A percentile compares a stretch with the other conserved stretches of the same genome.
Evolutionary conservation across 2,888 invertebrate species (phyloP).

Genomic region (Hecatera dysodea): DNA sequence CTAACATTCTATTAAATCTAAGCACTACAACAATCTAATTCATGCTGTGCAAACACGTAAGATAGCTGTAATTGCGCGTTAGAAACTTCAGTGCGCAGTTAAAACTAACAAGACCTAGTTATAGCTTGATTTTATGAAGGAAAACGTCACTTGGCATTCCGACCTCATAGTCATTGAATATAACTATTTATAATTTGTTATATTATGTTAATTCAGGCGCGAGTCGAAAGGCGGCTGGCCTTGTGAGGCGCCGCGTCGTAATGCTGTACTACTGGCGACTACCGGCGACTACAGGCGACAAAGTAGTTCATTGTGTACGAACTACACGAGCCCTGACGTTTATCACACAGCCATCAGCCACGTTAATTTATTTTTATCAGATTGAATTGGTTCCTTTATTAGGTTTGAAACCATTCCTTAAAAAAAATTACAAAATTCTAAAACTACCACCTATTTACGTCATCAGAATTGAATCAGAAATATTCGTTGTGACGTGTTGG

Average conservation of each 20-base stretch:
- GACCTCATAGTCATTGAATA: slow-evolving; percentile 68
- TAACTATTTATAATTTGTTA: slow-evolving; percentile 77
- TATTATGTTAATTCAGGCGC: slow-evolving; percentile 83
- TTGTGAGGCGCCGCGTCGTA: slow-evolving; percentile 80
- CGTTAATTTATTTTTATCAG: slow-evolving; percentile 12
- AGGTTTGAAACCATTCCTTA: not conserved
- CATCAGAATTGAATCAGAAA: not conserved
- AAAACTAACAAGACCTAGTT: slow-evolving; percentile 40
- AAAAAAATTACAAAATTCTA: not conserved
- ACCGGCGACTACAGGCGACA: slow-evolving; percentile 67
- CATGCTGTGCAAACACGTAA: slow-evolving; percentile 12
- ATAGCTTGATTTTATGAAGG: slow-evolving; percentile 42
- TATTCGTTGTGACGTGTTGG: not conserved
- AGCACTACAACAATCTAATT: slow-evolving; percentile 10
- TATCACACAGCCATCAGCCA: slow-evolving; percentile 29
- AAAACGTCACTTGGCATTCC: slow-evolving; percentile 67
- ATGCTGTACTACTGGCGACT: slow-evolving; percentile 24
- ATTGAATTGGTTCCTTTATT: not conserved
- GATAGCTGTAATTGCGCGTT: slow-evolving; percentile 39
- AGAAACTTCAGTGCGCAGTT: slow-evolving; percentile 50
- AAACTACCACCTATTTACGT: not conserved
- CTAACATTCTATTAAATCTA: not conserved
- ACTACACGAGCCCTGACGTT: slow-evolving; percentile 40
- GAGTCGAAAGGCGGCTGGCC: slow-evolving; percentile 86
- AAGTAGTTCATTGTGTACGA: slow-evolving; percentile 67